Evolutionary conservation across 2,797 vertebrate genomes (phyloP), one percentile per base, ranked within the genome.

Genomic region (Triplophysa yarkandensis): DNA sequence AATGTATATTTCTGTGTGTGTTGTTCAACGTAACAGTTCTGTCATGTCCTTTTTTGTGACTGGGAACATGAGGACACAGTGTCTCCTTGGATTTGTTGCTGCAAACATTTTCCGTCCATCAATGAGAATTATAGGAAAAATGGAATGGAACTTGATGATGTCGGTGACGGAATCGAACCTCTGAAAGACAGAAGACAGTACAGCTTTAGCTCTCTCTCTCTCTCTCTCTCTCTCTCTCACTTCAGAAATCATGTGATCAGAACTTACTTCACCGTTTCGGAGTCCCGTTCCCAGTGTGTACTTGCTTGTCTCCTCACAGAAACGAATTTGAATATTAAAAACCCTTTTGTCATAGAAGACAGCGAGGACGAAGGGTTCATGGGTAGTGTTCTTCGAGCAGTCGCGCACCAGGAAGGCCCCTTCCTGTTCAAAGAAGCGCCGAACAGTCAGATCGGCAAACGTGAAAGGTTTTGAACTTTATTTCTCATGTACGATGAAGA

Each of bases 261-360:
- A 25, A 91, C 95, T 91, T 85, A 97, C 95, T 19, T 92, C 84
- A 0, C 90, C 89, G 78, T 93, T 93, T 78, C 92, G 82, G 41
- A 94, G 91, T 44, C 93, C 92, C 0, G 93, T 95, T 69, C 95
- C 95, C 74, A 98, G 83, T 0, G 87, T 88, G 0, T 92, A 98
- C 77, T 95, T 93, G 50, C 82, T 77, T 60, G 44, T 88, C 2
- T 81, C 84, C 55, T 90, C 89, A 4, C 94, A 86, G 81, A 92
- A 97, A 36, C 94, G 93, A 43, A 98, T 93, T 85, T 97, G 95
- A 28, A 98, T 89, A 14, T 97, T 96, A 83, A 95, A 98, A 25
- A 97, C 95, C 83, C 88, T 94, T 82, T 88, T 93, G 71, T 90
- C 83, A 0, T 94, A 87, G 76, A 94, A 96, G 77, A 98, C 87